These are phyloP conservation scores for Hycleus cichorii DNA, from an alignment of 1,140 invertebrate species.

Conservation along the genomic window DNA sequence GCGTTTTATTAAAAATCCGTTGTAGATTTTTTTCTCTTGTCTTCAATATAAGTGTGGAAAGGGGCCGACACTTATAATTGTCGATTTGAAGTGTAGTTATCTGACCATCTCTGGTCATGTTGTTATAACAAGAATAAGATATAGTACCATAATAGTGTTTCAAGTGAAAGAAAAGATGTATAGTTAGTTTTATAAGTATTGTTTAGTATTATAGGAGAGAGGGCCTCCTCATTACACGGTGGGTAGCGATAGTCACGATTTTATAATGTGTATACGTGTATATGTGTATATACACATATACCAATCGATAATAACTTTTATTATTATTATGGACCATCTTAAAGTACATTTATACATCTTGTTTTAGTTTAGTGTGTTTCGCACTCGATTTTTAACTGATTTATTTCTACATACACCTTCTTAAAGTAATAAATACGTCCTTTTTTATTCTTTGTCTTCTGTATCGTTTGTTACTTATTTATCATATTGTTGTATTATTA, in stretches of 20 bases:
- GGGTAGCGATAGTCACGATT: slow-evolving; percentile 40
- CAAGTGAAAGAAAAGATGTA: slow-evolving; percentile 3
- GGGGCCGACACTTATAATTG: too few relatives aligned
- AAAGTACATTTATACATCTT: slow-evolving; percentile 34
- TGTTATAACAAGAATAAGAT: slow-evolving; percentile 13
- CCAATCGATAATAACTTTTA: slow-evolving; percentile 41
- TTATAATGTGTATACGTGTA: slow-evolving; percentile 38
- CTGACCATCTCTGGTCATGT: slow-evolving; percentile 12
- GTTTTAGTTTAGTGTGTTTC: slow-evolving; percentile 31
- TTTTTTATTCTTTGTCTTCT: too few relatives aligned
- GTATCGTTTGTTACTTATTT: too few relatives aligned
- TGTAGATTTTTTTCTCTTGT: neutral
- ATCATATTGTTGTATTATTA: neutral
- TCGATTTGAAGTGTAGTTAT: neutral
- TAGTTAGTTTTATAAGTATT: too few relatives aligned
- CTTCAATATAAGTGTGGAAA: neutral
- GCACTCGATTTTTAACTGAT: slow-evolving; percentile 29
- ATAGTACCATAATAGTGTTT: slow-evolving; percentile 1
- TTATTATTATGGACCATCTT: slow-evolving; percentile 30
- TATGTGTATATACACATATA: slow-evolving; percentile 23
- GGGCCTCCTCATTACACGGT: slow-evolving; percentile 41
- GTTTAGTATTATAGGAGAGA: slow-evolving; percentile 5
- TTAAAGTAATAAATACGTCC: too few relatives aligned
- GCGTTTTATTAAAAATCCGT: neutral
- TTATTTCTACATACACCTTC: slow-evolving; percentile 5